Evolutionary conservation across 2,888 invertebrate species (phyloP).

Genomic region (Herminia tarsipennalis): DNA sequence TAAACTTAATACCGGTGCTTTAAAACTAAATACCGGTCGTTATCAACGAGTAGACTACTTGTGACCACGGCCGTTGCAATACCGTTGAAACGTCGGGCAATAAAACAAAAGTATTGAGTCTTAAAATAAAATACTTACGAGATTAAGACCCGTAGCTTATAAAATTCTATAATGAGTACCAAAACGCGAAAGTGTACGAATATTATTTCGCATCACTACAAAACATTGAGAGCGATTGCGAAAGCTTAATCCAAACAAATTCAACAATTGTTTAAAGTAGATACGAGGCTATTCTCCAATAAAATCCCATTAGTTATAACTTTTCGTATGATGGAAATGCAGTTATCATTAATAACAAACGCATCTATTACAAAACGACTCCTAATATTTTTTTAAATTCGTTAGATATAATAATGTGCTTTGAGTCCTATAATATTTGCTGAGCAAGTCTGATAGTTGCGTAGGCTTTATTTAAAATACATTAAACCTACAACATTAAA

Average conservation of each 20-base stretch:
- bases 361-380: conserved; percentile 53
- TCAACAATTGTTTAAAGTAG: not conserved
- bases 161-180: too few species aligned
- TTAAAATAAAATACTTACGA: too few species aligned
- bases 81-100: too few species aligned
- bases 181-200: too few species aligned
- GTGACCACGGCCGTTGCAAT: too few species aligned
- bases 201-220: not conserved
- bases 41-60: too few species aligned
- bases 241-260: too few species aligned
- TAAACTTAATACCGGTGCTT: too few species aligned
- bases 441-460: conserved; percentile 53
- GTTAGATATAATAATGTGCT: conserved; percentile 62
- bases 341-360: conserved; percentile 41
- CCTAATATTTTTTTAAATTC: conserved; percentile 65
- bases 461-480: conserved; percentile 38
- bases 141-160: too few species aligned
- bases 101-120: too few species aligned
- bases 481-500: conserved; percentile 44
- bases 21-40: too few species aligned
- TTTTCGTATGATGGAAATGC: conserved; percentile 37
- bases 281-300: conserved; percentile 44
- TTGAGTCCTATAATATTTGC: conserved; percentile 42
- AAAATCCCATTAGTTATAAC: conserved; percentile 58
- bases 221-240: too few species aligned